phyloP scores from a whole-genome alignment of 2,113 vertebrate genomes.

The Choloepus hoffmanni region DNA sequence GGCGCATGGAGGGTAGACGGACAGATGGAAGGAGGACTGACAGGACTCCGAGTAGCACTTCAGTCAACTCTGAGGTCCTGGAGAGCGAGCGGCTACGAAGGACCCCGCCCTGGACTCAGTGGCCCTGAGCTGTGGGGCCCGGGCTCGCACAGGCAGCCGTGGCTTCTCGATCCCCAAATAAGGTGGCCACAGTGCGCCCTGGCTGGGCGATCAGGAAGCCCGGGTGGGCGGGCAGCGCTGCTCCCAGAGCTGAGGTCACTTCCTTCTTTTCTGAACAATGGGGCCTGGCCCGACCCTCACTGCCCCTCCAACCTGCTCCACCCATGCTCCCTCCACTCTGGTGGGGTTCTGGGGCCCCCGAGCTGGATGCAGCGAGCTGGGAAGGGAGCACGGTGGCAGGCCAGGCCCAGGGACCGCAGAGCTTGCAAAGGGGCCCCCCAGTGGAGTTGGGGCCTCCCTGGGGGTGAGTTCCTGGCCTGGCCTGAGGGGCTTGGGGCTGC shows the following conservation, averaged over 20 bases:
- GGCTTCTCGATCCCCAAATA: conserved; percentile 77
- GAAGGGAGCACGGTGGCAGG: not conserved
- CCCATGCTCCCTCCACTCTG: conserved; percentile 50
- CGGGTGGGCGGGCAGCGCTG: conserved; percentile 52
- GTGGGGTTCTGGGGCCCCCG: not conserved
- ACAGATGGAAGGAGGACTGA: not conserved
- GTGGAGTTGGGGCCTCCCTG: not conserved
- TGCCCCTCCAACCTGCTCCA: conserved; percentile 33
- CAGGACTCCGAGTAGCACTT: not conserved
- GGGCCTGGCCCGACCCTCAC: conserved; percentile 28
- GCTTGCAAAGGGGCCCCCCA: accelerated
- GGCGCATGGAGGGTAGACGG: not conserved
- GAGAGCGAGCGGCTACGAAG: no score
- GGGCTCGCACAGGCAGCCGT: accelerated
- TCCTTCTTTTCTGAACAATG: conserved; percentile 76
- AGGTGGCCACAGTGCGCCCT: conserved; percentile 66
- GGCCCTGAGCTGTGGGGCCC: not conserved
- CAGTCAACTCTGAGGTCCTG: not conserved
- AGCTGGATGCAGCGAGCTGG: not conserved
- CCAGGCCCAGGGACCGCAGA: not conserved
- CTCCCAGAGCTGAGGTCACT: conserved; percentile 79
- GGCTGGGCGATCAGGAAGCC: conserved; percentile 72
- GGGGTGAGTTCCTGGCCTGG: not conserved
- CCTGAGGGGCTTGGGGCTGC: not conserved
- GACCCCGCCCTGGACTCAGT: not conserved